Evolutionary conservation across 1,140 invertebrate genomes (phyloP), one percentile per base, ranked within the genome.

Genomic region (Chironomus striatipennis): DNA sequence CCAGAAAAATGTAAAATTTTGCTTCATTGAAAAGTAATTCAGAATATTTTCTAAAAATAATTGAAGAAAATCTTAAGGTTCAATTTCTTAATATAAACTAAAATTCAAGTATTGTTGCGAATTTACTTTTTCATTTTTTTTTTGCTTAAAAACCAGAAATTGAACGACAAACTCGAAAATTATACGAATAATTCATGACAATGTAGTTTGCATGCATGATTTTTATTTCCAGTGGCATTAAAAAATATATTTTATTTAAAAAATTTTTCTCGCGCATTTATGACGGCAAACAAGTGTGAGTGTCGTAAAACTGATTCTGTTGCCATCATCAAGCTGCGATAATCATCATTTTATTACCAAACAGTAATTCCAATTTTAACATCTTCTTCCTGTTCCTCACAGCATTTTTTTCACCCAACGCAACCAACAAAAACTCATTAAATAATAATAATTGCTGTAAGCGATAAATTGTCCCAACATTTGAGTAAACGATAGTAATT

Each of bases 361-460:
- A 57, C n/a, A n/a, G 12, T 57, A 57, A 57, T 57, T n/a, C 47
- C 47, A 57, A 57, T 57, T 57, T 57, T 57, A 57, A 12, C 47
- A 10, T n/a, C 47, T 57, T 57, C 47, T 57, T 57, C 47, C 47
- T 57, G 12, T 57, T 57, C 47, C 47, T 57, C 47, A n/a, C 47
- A 12, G 5, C 24, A 2, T 34, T 34, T 34, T 34, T 34, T n/a
- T 57, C 47, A 57, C 12, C 5, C 12, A 57, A 4, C 47, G 12
- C 47, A n/a, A n/a, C 12, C 47, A n/a, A 57, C n/a, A n/a, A 12
- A 12, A 57, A 57, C 20, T 70, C 65, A 70, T 70, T 70, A 70
- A 70, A 70, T 70, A 70, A 70, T 70, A 70, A 70, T 70, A 70
- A 70, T 70, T 70, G 65, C 65, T 70, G 4, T 17, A 17, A 70